A percentile compares a stretch with the other conserved stretches of the same genome.
Conservation (phyloP, 2,797 vertebrate species). For the Onychomys arenicola region DNA sequence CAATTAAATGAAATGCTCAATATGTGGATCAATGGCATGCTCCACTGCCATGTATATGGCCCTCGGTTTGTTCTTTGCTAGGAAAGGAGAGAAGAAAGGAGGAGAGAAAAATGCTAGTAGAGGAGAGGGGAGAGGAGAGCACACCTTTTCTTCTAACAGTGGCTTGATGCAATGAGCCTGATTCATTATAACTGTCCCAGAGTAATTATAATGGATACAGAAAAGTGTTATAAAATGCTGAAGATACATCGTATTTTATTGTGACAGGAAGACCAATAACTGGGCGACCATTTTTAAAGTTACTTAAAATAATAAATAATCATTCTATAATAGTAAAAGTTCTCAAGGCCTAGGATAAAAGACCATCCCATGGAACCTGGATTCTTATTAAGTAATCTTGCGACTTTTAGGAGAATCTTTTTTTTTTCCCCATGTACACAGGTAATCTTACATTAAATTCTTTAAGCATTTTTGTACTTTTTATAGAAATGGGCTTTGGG, state of each 20-base stretch:
- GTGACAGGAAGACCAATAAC: not conserved
- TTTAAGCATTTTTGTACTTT: not conserved
- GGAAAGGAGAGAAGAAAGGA: not conserved
- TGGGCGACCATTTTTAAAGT: not conserved
- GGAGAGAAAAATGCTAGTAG: not conserved
- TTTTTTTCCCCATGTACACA: not conserved
- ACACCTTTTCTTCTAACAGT: not conserved
- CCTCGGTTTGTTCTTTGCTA: not conserved
- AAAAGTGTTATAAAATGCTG: conserved; percentile 52
- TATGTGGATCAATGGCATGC: not conserved
- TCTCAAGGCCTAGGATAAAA: too few relatives aligned
- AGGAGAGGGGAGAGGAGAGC: not conserved
- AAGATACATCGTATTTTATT: conserved; percentile 26
- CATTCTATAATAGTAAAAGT: conserved; percentile 18
- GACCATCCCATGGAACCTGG: not conserved
- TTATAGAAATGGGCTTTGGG: not conserved
- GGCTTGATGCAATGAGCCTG: not conserved
- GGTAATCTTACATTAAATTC: not conserved
- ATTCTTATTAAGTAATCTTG: not conserved
- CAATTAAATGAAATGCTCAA: not conserved
- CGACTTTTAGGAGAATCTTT: not conserved
- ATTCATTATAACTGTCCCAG: not conserved
- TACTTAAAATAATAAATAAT: conserved; percentile 21
- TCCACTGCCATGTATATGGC: not conserved
- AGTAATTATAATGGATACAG: not conserved